Evolutionary conservation across 2,888 invertebrate genomes (phyloP).

Genomic region (Aspidapion aeneum): DNA sequence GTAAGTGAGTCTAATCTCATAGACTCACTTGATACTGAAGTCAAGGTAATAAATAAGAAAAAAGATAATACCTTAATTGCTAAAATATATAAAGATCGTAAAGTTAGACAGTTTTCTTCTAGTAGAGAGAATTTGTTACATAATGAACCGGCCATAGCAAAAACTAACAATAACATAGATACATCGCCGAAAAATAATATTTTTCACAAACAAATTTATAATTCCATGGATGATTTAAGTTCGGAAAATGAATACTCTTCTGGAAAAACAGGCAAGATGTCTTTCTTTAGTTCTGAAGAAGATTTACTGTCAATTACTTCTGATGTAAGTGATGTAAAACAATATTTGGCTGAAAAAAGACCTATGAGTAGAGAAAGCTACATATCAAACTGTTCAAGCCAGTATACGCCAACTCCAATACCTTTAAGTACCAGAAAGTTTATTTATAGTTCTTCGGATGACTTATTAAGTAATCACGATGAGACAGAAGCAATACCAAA

Average conservation of each 20-base stretch:
- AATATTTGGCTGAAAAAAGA: conserved; percentile 6
- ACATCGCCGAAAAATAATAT: not conserved
- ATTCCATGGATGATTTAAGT: conserved; percentile 25
- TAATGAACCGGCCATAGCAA: not conserved
- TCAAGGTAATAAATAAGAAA: conserved; percentile 29
- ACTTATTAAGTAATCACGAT: conserved; percentile 27
- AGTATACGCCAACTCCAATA: conserved; percentile 13
- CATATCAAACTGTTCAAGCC: not conserved
- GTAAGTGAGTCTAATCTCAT: conserved; percentile 29
- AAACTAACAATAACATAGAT: conserved; percentile 6
- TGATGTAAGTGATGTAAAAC: conserved; percentile 9
- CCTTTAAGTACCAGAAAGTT: conserved; percentile 23
- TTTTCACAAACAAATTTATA: conserved; percentile 1
- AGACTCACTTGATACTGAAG: conserved; percentile 26
- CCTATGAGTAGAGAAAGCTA: not conserved
- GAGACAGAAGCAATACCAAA: conserved; percentile 24
- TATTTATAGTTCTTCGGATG: conserved; percentile 30
- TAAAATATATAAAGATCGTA: conserved; percentile 38
- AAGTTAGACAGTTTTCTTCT: conserved; percentile 32
- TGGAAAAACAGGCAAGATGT: conserved; percentile 25
- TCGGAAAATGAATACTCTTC: conserved; percentile 18
- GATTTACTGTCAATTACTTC: conserved; percentile 23
- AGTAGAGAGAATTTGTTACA: conserved; percentile 22
- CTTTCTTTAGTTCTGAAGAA: conserved; percentile 30
- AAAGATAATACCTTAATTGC: conserved; percentile 39